Evolutionary conservation across 2,797 vertebrate species (phyloP).

Genomic region (Poeciliopsis paucimaculata): DNA sequence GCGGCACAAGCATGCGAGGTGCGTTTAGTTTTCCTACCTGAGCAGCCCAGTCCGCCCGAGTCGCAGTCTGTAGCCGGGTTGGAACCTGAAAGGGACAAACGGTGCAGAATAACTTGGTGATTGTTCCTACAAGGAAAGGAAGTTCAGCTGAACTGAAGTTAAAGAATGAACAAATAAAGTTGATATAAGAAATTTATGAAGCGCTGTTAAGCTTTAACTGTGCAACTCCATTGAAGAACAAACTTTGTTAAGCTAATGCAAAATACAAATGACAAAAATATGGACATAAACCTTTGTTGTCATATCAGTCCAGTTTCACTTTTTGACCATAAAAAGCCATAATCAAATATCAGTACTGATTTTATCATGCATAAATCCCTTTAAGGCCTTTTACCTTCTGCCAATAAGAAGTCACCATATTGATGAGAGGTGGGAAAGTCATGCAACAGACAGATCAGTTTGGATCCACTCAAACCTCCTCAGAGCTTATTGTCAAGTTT

Average conservation of each 20-base stretch:
- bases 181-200: not conserved
- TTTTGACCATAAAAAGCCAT: not conserved
- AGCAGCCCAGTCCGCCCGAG: constrained; percentile 49
- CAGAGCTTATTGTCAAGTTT: not conserved
- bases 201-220: not conserved
- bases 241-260: too few species aligned
- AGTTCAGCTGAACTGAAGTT: not conserved
- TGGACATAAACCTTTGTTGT: too few species aligned
- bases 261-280: too few species aligned
- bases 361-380: not conserved
- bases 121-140: not conserved
- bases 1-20: not conserved
- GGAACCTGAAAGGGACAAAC: constrained; percentile 37
- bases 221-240: not conserved
- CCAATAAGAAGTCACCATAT: not conserved
- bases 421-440: not conserved
- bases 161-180: not conserved
- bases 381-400: too few species aligned
- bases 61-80: constrained; percentile 28
- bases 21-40: constrained; percentile 47
- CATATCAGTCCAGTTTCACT: too few species aligned
- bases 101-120: constrained; percentile 17
- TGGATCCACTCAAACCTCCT: not conserved
- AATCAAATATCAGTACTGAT: not conserved
- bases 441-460: not conserved